phyloP scores from a whole-genome alignment of 2,797 vertebrate genomes.

The Botia almorhae region DNA sequence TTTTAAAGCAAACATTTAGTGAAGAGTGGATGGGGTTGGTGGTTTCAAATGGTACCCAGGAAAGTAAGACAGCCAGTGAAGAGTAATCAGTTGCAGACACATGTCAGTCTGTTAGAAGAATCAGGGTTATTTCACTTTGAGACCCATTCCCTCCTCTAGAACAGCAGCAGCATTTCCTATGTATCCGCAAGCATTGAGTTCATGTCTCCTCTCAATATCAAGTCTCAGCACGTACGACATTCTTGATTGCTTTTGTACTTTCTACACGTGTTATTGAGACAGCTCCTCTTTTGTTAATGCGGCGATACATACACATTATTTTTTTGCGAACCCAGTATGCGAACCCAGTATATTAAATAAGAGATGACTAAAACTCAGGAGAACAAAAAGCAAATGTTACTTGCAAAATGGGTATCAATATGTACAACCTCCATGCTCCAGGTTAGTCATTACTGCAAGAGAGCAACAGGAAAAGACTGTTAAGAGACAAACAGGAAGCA shows the following conservation, averaged over 20 bases:
- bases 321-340: conserved; percentile 67
- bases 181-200: conserved; percentile 65
- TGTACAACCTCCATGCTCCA: conserved; percentile 86
- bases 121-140: conserved; percentile 32
- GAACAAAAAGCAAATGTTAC: conserved; percentile 68
- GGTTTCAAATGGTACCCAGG: conserved; percentile 57
- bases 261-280: conserved; percentile 30
- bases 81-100: conserved; percentile 53
- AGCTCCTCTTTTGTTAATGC: conserved; percentile 39
- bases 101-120: conserved; percentile 69
- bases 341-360: conserved; percentile 93
- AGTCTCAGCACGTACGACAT: conserved; percentile 49
- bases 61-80: conserved; percentile 61
- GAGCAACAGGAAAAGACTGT: conserved; percentile 66
- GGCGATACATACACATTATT: conserved; percentile 35
- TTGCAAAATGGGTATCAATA: conserved; percentile 88
- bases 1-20: conserved; percentile 75
- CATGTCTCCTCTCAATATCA: conserved; percentile 46
- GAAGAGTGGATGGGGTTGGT: conserved; percentile 64
- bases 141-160: conserved; percentile 22
- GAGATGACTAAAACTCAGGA: conserved; percentile 78
- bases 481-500: conserved; percentile 51
- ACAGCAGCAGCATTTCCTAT: conserved; percentile 55
- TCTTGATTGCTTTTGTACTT: conserved; percentile 24
- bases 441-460: conserved; percentile 92